A percentile compares a stretch with the other conserved stretches of the same genome.
Evolutionary conservation across 2,888 invertebrate species (phyloP).

Genomic region (Apodemia zela): DNA sequence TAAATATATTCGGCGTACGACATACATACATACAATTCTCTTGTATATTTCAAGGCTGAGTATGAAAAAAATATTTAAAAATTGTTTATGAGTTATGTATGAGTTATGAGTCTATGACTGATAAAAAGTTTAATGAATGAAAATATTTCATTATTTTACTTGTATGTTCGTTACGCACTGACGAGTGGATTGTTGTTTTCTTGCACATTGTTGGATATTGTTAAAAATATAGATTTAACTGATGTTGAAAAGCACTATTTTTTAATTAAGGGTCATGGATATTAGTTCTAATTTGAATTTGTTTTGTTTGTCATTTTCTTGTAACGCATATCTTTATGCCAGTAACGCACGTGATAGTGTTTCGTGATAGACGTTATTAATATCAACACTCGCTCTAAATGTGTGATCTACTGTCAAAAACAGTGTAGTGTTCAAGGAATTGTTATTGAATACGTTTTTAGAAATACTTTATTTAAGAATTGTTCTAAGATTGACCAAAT

Average conservation of each 20-base stretch:
- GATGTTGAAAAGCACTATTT: conserved; percentile 53
- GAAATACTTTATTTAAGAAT: conserved; percentile 69
- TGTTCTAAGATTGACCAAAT: conserved; percentile 77
- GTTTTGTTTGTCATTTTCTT: conserved; percentile 55
- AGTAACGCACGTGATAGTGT: conserved; percentile 75
- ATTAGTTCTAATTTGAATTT: conserved; percentile 45
- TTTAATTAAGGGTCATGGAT: conserved; percentile 65
- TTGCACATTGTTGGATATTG: conserved; percentile 71
- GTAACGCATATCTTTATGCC: conserved; percentile 69
- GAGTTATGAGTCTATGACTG: background rate
- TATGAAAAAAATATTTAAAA: background rate
- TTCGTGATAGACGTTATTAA: conserved; percentile 62
- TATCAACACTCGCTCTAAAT: conserved; percentile 40
- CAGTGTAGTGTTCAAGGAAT: conserved; percentile 39
- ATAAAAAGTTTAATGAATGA: background rate
- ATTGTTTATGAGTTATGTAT: background rate
- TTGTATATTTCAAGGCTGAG: conserved; percentile 2
- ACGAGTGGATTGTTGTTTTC: conserved; percentile 63
- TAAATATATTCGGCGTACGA: background rate
- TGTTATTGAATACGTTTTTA: conserved; percentile 51
- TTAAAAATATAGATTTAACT: conserved; percentile 59
- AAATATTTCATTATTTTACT: conserved; percentile 28
- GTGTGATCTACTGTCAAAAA: conserved; percentile 27
- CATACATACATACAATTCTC: background rate
- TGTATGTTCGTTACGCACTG: conserved; percentile 67